A percentile compares a stretch with the other conserved stretches of the same genome.
Evolutionary conservation across 2,888 invertebrate genomes (phyloP).

Genomic region (Athalia circularis): DNA sequence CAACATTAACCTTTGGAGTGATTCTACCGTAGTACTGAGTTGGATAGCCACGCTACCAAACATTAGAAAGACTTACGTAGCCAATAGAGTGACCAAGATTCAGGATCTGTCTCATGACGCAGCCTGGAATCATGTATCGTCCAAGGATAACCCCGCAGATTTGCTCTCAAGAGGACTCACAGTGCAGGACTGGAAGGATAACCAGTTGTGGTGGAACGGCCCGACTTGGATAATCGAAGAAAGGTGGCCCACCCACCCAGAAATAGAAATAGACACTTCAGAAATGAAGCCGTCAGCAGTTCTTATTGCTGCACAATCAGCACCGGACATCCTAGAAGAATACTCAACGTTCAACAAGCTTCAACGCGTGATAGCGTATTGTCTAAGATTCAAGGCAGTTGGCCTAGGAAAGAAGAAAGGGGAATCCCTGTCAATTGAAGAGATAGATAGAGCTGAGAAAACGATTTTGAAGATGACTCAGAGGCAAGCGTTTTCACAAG

Average conservation of each 20-base stretch:
- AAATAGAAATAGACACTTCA: neutral
- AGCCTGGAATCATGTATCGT: constrained; percentile 34
- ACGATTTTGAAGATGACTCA: neutral
- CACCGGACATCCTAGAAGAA: neutral
- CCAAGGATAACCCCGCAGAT: constrained; percentile 51
- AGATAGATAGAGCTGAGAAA: neutral
- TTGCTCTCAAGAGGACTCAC: constrained; percentile 46
- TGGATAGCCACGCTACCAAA: constrained; percentile 24
- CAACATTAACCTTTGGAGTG: constrained; percentile 34
- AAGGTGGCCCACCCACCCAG: neutral
- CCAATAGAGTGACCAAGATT: constrained; percentile 25
- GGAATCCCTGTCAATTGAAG: neutral
- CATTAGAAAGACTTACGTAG: constrained; percentile 32
- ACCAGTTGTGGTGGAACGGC: constrained; percentile 30
- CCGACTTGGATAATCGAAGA: constrained; percentile 23
- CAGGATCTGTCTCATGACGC: constrained; percentile 12
- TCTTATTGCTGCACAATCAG: neutral
- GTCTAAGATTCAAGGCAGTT: neutral
- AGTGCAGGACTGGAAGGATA: neutral
- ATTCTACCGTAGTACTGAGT: constrained; percentile 3
- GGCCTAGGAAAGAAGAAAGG: neutral
- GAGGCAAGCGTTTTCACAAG: constrained; percentile 53
- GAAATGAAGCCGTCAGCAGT: neutral
- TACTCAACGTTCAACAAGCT: neutral
- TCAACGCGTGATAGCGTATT: neutral